Conservation (phyloP, 1,140 invertebrate species). For the Drosophila kurseongensis region DNA sequence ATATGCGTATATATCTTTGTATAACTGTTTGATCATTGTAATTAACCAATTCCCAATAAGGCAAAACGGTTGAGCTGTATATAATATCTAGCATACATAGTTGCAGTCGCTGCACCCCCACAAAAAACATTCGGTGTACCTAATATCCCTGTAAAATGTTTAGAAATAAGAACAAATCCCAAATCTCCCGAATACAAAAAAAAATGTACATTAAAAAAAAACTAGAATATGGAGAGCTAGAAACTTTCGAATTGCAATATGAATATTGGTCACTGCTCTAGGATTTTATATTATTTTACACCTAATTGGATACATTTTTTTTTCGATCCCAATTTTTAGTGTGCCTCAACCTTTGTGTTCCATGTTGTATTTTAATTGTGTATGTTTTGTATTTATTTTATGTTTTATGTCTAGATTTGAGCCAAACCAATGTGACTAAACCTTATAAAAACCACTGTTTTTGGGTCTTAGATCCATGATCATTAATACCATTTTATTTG, state of each 20-base stretch:
- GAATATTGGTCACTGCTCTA: conserved; percentile 28
- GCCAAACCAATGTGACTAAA: conserved; percentile 67
- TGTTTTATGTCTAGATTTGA: conserved; percentile 47
- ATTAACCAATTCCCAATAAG: conserved; percentile 40
- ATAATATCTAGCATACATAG: conserved; percentile 31
- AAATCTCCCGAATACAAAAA: background rate
- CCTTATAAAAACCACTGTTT: background rate
- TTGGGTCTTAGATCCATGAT: background rate
- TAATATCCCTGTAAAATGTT: background rate
- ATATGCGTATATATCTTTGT: conserved; percentile 25
- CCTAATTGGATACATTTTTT: background rate
- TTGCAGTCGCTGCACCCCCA: conserved; percentile 31
- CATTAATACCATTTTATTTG: conserved; percentile 1
- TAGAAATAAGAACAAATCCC: conserved; percentile 8
- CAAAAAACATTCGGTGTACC: conserved; percentile 9
- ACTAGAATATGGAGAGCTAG: conserved; percentile 11
- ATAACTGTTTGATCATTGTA: conserved; percentile 58
- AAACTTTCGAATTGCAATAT: conserved; percentile 4
- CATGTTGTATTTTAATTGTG: conserved; percentile 47
- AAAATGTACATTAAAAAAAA: background rate
- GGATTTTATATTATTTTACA: conserved; percentile 16
- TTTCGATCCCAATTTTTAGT: conserved; percentile 19
- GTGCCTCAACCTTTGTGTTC: conserved; percentile 31
- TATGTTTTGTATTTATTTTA: conserved; percentile 39
- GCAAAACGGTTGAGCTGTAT: conserved; percentile 35